Evolutionary conservation across 2,888 invertebrate genomes (phyloP).

Genomic region (Suillia variegata): DNA sequence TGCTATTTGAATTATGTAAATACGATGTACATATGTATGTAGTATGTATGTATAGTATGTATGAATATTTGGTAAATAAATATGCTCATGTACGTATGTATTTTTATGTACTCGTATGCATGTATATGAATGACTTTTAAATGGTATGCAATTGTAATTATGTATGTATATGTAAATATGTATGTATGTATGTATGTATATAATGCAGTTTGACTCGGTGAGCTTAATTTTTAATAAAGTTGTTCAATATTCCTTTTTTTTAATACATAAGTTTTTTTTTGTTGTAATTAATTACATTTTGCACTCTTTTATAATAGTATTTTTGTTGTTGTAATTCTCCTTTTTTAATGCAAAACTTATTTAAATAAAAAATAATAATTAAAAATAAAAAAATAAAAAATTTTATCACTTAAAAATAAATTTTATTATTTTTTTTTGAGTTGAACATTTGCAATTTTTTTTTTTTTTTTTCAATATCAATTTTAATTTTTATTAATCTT

Average conservation of each 20-base stretch:
- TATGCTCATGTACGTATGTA: not conserved
- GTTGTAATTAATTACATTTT: not conserved
- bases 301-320: constrained; percentile 1
- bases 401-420: no score
- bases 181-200: constrained; percentile 24
- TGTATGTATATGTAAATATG: not conserved
- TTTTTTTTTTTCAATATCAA: no score
- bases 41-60: constrained; percentile 1
- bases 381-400: no score
- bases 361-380: no score
- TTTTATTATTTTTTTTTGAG: no score
- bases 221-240: constrained; percentile 37
- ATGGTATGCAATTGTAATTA: no score
- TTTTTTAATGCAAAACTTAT: no score
- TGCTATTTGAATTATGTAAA: constrained; percentile 8
- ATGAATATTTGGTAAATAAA: not conserved
- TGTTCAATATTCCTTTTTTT: not conserved
- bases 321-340: no score
- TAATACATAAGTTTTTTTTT: no score
- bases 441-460: no score
- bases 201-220: constrained; percentile 40
- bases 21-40: constrained; percentile 8
- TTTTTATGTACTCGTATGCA: constrained; percentile 25
- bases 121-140: constrained; percentile 20
- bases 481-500: no score